Conservation (phyloP, 2,113 vertebrate genomes). For the Istiophorus platypterus region DNA sequence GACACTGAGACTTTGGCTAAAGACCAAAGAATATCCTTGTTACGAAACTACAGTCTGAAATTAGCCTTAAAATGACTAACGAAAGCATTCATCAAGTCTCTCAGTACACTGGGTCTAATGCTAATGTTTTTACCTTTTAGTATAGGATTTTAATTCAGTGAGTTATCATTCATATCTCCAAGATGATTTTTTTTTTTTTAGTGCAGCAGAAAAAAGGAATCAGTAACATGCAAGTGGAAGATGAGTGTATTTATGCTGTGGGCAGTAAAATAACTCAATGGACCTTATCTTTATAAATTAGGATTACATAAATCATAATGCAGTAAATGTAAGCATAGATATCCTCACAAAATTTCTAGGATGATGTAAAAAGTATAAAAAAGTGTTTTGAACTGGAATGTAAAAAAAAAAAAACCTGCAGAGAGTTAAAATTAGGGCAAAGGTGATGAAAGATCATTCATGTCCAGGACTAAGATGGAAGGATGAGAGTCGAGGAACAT, state of each 20-base stretch:
- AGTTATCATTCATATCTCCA: background rate
- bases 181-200: background rate
- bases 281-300: background rate
- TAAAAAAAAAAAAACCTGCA: background rate
- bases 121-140: background rate
- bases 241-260: background rate
- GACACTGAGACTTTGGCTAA: background rate
- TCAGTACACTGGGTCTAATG: background rate
- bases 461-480: slow-evolving; percentile 41
- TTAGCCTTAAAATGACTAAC: background rate
- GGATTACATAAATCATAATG: slow-evolving; percentile 1
- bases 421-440: slow-evolving; percentile 20
- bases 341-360: background rate
- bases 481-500: slow-evolving; percentile 35
- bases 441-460: slow-evolving; percentile 34
- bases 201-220: slow-evolving; percentile 3
- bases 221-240: background rate
- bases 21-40: slow-evolving; percentile 1
- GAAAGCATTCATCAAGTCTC: background rate
- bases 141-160: background rate
- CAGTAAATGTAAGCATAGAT: background rate
- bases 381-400: too few relatives aligned
- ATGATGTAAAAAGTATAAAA: background rate
- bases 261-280: background rate
- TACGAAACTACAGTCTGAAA: background rate